A percentile compares a stretch with the other conserved stretches of the same genome.
These are phyloP conservation scores for Eurystomus glaucurus DNA, from an alignment of 2,797 vertebrate genomes.

Conservation along the genomic window DNA sequence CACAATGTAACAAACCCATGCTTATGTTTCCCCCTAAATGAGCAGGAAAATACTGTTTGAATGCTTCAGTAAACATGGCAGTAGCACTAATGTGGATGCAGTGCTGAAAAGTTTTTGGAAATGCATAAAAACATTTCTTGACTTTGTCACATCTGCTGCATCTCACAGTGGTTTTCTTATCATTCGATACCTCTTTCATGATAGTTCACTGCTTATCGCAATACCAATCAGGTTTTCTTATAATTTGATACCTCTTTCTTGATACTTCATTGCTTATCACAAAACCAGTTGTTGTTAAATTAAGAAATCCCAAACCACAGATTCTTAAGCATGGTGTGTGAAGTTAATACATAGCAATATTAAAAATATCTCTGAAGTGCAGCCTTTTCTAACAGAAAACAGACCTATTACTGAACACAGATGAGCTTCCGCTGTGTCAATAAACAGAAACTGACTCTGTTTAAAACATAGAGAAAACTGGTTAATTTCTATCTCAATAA, in stretches of 20 bases:
- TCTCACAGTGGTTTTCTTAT: neutral
- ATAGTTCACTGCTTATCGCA: neutral
- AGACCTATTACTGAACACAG: conserved; percentile 5
- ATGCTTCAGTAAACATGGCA: neutral
- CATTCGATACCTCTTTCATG: neutral
- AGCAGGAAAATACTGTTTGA: neutral
- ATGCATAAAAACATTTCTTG: neutral
- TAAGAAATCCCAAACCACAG: conserved; percentile 19
- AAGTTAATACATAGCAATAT: neutral
- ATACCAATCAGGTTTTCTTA: neutral
- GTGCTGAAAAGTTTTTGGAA: neutral
- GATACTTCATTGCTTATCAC: neutral
- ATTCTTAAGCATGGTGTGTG: neutral
- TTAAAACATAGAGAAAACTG: conserved; percentile 55
- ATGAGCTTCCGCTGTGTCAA: conserved; percentile 21
- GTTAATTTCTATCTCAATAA: conserved; percentile 68
- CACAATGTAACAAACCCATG: neutral
- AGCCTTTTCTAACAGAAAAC: conserved; percentile 37
- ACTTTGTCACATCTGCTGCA: neutral
- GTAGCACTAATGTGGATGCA: neutral
- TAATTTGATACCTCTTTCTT: neutral
- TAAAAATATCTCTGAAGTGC: conserved; percentile 17
- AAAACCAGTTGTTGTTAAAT: neutral
- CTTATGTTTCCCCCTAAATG: neutral
- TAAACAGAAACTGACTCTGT: conserved; percentile 31